Base-by-base conservation (phyloP, 2,888 invertebrate genomes). In the Xylota sylvarum region DNA sequence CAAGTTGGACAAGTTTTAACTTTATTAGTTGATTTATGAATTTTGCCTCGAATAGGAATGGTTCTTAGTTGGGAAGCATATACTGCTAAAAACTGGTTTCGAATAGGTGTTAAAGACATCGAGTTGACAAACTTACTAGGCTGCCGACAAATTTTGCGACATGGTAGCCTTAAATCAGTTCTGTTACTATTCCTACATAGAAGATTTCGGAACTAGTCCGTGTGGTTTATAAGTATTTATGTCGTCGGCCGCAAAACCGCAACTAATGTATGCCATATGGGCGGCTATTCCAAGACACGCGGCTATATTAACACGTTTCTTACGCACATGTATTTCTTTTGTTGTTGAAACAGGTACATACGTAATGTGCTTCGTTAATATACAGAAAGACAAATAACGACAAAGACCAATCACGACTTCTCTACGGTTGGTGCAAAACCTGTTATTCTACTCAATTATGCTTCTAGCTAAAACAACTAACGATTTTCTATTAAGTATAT, bases 401-500 rank as follows among this genome's bases (percentile, higher is more conserved):
- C 48, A 40, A 62, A 48, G 14, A 60, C 60, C 7, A 23, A 70
- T 72, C 65, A 58, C 52, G 46, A 67, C 14, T 30, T 55, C 30
- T 19, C 14, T 19, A 35, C 23, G 10, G 52, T 9, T 17, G 17
- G 10, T 55, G 14, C 2, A 55, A 43, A 82, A 77, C 70, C 58
- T 65, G 82, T 82, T 70, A 0, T 35, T 6, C 35, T 55, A 46
- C 37, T 62, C 9, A 73, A 69, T 64, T 74, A 76, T 74, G 81
- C 5, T 62, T 62, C 50, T 27, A 56, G 55, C 50, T 23, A 5
- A 12, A 30, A 58, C n/a, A 2, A n/a, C 9, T 19, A 50, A n/a
- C n/a, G 9, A 27, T 64, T 58, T 37, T 30, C 40, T 55, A 19
- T 58, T 7, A 48, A 46, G 19, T 35, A 37, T 37, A 30, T 14